These are phyloP conservation scores for Taphrorychus bicolor DNA, from an alignment of 2,888 invertebrate genomes.

Conservation along the genomic window DNA sequence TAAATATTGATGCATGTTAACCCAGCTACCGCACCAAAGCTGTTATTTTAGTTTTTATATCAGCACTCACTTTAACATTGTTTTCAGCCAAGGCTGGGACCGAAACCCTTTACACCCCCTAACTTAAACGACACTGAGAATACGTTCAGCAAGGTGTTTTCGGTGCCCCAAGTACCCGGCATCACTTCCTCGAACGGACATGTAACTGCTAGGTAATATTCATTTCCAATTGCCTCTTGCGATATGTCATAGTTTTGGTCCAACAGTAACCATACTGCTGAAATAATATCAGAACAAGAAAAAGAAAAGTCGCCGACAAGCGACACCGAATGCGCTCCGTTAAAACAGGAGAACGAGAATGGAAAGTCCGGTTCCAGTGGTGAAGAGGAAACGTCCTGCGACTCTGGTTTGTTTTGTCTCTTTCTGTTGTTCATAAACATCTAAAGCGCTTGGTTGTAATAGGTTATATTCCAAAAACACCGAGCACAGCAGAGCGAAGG, in stretches of 20 bases:
- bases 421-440: background rate
- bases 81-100: slow-evolving; percentile 80
- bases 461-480: slow-evolving; percentile 75
- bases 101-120: slow-evolving; percentile 84
- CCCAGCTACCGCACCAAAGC: too few relatives aligned
- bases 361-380: slow-evolving; percentile 67
- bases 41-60: too few relatives aligned
- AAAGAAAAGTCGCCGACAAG: slow-evolving; percentile 40
- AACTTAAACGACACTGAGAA: slow-evolving; percentile 74
- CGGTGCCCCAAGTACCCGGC: slow-evolving; percentile 77
- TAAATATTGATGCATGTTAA: too few relatives aligned
- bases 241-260: background rate
- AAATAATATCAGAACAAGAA: slow-evolving; percentile 13
- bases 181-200: slow-evolving; percentile 31
- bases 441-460: background rate
- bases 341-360: slow-evolving; percentile 55
- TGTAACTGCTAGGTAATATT: background rate
- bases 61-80: background rate
- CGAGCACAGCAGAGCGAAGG: slow-evolving; percentile 81
- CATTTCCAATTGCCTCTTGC: background rate
- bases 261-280: background rate
- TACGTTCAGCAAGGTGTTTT: slow-evolving; percentile 79
- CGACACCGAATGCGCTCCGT: slow-evolving; percentile 26
- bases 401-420: slow-evolving; percentile 55
- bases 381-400: slow-evolving; percentile 69